Evolutionary conservation across 2,113 vertebrate genomes (phyloP), one percentile per base, ranked within the genome.

Genomic region (Agapornis roseicollis): DNA sequence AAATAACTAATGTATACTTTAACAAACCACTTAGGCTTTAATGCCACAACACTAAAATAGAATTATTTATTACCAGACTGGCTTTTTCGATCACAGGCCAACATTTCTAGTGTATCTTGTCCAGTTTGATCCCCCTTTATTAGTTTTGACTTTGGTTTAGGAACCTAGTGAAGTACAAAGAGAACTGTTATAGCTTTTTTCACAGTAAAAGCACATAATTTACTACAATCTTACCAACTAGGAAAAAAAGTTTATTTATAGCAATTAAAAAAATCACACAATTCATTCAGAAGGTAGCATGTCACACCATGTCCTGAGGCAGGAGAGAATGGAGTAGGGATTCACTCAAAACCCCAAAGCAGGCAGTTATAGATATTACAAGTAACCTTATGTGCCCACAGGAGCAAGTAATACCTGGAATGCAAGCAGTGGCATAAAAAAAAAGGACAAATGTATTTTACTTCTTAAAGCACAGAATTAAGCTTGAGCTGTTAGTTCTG

Each of bases 61-160:
- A 86, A 73, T 33, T 29, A 68, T 2, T 77, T 41, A 88, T 98
- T 98, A 98, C 98, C 99, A 49, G 99, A 98, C 74, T 99, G 99
- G 97, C 99, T 99, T 91, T 99, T 99, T 55, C 99, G 97, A 96
- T 99, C 99, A 92, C 95, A 99, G 55, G 99, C 98, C 95, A 99
- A 97, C 41, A 98, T 95, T 96, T 99, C 99, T 63, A 99, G 88
- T 60, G 97, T 85, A 79, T 98, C 98, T 58, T 98, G 98, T 82
- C 97, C 95, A 3, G 95, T 68, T 78, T 98, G 98, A 77, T 99
- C 98, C 90, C 98, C 98, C 93, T 99, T 99, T 88, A 98, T 98
- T 92, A 98, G 94, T 97, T 99, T 99, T 74, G 97, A 91, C 97
- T 99, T 99, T 95, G 99, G 99, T 98, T 98, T 98, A 88, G 99